phyloP scores from a whole-genome alignment of 2,113 vertebrate species.

The Grammomys dolichurus region DNA sequence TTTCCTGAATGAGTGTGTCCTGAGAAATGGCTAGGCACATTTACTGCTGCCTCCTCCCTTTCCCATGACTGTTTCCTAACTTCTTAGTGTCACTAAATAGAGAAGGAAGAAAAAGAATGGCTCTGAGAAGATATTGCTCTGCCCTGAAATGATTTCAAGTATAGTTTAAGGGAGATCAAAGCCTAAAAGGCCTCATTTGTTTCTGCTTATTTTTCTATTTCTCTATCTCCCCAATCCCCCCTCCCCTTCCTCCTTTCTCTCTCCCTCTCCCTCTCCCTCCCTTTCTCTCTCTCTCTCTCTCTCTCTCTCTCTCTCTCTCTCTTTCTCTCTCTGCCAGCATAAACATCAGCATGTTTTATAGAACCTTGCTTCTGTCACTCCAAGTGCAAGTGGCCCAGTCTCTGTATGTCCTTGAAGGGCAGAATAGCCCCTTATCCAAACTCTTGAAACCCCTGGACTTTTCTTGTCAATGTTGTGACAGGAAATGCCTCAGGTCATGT shows the following conservation, averaged over 20 bases:
- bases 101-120: neutral
- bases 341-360: neutral
- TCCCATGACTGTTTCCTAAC: neutral
- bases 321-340: neutral
- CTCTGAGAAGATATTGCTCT: neutral
- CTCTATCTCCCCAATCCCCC: neutral
- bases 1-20: neutral
- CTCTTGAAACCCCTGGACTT: neutral
- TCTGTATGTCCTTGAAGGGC: neutral
- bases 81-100: neutral
- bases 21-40: neutral
- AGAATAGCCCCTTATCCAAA: neutral
- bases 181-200: neutral
- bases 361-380: neutral
- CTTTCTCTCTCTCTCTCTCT: neutral
- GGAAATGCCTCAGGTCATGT: neutral
- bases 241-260: neutral
- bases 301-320: no score
- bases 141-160: neutral
- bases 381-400: neutral
- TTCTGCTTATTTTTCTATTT: slow-evolving; percentile 10
- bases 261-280: rapidly evolving
- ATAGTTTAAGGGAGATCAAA: neutral
- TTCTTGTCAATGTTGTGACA: neutral
- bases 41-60: neutral